Evolutionary conservation across 2,888 invertebrate genomes (phyloP).

Genomic region (Rhagophthalmus giganteus): DNA sequence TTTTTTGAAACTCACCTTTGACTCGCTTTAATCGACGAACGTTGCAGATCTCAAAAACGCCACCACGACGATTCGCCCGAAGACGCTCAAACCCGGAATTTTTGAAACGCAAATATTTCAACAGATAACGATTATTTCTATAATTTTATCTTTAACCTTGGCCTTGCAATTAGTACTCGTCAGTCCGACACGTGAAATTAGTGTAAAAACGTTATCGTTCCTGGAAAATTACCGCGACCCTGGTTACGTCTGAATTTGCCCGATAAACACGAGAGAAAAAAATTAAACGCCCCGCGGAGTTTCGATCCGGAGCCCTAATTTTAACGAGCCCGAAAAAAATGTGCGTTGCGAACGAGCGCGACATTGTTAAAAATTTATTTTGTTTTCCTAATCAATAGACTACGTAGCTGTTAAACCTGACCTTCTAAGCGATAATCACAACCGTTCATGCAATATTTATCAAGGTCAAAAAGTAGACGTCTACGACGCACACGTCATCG

Average conservation of each 20-base stretch:
- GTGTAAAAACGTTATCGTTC: conserved; percentile 15
- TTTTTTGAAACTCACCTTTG: too few relatives aligned
- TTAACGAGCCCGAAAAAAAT: too few relatives aligned
- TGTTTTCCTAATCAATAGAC: conserved; percentile 19
- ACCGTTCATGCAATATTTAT: conserved; percentile 24
- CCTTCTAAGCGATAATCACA: conserved; percentile 21
- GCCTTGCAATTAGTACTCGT: conserved; percentile 34
- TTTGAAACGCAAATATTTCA: conserved; percentile 5
- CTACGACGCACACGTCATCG: conserved; percentile 19
- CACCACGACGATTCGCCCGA: too few relatives aligned
- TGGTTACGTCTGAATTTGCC: too few relatives aligned
- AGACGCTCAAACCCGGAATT: too few relatives aligned
- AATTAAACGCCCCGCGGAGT: too few relatives aligned
- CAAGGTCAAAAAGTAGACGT: conserved; percentile 24
- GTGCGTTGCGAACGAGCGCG: too few relatives aligned
- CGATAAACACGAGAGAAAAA: too few relatives aligned
- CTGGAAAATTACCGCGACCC: conserved; percentile 17
- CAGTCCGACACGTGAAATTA: conserved; percentile 33
- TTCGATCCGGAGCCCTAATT: too few relatives aligned
- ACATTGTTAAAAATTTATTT: too few relatives aligned
- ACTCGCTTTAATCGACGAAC: too few relatives aligned
- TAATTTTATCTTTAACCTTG: conserved; percentile 36
- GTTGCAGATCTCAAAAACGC: too few relatives aligned
- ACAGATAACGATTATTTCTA: conserved; percentile 10
- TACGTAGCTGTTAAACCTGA: conserved; percentile 15